These are phyloP conservation scores for Dicranocentrus wangi DNA, from an alignment of 2,888 invertebrate genomes.

Conservation along the genomic window DNA sequence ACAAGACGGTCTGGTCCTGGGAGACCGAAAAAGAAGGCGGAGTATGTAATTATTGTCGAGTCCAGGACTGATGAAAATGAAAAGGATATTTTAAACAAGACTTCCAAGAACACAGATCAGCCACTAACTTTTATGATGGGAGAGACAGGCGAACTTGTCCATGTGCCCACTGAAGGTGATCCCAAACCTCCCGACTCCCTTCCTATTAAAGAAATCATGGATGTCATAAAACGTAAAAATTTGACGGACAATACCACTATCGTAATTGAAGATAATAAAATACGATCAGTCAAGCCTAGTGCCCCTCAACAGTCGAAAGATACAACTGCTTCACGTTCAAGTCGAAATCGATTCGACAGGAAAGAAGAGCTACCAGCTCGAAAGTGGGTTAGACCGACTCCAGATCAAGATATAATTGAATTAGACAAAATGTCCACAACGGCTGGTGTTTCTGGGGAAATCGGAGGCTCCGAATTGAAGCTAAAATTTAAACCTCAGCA, in stretches of 20 bases:
- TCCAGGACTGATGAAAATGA: slow-evolving; percentile 30
- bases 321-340: neutral
- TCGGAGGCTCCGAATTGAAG: neutral
- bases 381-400: slow-evolving; percentile 19
- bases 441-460: neutral
- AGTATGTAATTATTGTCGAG: slow-evolving; percentile 53
- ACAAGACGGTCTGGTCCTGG: neutral
- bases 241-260: slow-evolving; percentile 54
- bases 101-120: slow-evolving; percentile 29
- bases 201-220: slow-evolving; percentile 58
- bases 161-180: slow-evolving; percentile 37
- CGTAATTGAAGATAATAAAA: slow-evolving; percentile 53
- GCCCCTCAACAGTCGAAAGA: neutral
- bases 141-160: slow-evolving; percentile 47
- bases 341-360: too few relatives aligned
- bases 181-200: slow-evolving; percentile 41
- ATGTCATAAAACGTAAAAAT: slow-evolving; percentile 43
- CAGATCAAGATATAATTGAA: too few relatives aligned
- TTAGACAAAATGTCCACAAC: slow-evolving; percentile 6
- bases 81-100: slow-evolving; percentile 31
- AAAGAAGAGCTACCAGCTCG: neutral
- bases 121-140: slow-evolving; percentile 52
- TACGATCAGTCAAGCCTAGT: slow-evolving; percentile 17
- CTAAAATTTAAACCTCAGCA: neutral
- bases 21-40: slow-evolving; percentile 44